phyloP scores from a whole-genome alignment of 2,888 invertebrate species.

The Lymantria dispar region DNA sequence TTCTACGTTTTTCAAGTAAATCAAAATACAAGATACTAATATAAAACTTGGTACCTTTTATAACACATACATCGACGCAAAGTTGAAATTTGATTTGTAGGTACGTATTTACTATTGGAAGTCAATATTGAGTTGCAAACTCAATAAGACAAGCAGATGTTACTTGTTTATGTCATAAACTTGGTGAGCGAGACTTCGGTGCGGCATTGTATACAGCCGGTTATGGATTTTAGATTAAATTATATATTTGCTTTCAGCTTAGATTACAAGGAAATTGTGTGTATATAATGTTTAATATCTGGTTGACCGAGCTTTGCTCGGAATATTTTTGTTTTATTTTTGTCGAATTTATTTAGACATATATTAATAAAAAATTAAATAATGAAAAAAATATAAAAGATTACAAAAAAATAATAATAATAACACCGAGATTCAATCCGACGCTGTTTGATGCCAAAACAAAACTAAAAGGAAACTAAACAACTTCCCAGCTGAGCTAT shows the following conservation, averaged over 20 bases:
- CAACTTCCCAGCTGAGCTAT: too few relatives aligned
- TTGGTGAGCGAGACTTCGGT: slow-evolving; percentile 36
- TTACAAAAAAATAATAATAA: too few relatives aligned
- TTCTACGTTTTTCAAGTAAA: too few relatives aligned
- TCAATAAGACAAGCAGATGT: slow-evolving; percentile 74
- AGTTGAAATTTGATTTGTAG: slow-evolving; percentile 45
- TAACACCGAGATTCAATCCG: too few relatives aligned
- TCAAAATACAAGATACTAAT: neutral
- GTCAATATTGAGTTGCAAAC: slow-evolving; percentile 67
- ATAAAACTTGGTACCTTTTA: neutral
- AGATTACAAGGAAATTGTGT: neutral
- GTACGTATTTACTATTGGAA: slow-evolving; percentile 52
- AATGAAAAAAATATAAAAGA: too few relatives aligned
- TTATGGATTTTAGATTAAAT: slow-evolving; percentile 3
- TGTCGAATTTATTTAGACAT: too few relatives aligned
- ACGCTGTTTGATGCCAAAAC: too few relatives aligned
- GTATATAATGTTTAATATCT: too few relatives aligned
- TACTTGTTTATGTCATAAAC: slow-evolving; percentile 66
- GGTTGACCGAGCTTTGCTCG: too few relatives aligned
- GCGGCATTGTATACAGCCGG: slow-evolving; percentile 19
- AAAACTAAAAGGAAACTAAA: too few relatives aligned
- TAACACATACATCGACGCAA: slow-evolving; percentile 11
- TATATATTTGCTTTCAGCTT: neutral
- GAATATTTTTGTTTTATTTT: too few relatives aligned
- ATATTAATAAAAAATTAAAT: too few relatives aligned